A percentile compares a stretch with the other conserved stretches of the same genome.
phyloP scores from a whole-genome alignment of 2,797 vertebrate genomes.

The Alauda arvensis region DNA sequence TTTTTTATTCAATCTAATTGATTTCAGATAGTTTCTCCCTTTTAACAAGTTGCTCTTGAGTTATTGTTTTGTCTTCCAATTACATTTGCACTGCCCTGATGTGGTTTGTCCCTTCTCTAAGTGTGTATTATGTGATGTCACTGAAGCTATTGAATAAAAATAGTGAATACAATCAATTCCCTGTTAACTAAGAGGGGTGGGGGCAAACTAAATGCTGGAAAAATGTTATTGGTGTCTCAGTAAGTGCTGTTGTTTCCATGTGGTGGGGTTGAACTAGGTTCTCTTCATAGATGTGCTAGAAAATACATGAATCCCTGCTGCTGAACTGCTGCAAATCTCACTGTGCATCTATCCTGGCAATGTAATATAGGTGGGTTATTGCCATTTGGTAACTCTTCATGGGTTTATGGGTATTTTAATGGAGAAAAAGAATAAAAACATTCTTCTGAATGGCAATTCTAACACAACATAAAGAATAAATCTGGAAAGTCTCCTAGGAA shows the following conservation, averaged over 20 bases:
- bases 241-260: neutral
- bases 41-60: slow-evolving; percentile 1
- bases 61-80: neutral
- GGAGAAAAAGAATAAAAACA: neutral
- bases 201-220: neutral
- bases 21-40: slow-evolving; percentile 9
- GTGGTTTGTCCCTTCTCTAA: neutral
- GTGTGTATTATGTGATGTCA: neutral
- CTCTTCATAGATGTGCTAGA: neutral
- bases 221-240: neutral
- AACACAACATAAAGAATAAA: neutral
- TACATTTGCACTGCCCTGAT: neutral
- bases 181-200: neutral
- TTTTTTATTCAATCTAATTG: slow-evolving; percentile 29
- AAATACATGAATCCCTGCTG: neutral
- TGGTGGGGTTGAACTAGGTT: neutral
- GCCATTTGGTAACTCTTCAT: neutral
- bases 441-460: neutral
- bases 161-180: neutral
- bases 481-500: neutral
- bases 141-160: neutral
- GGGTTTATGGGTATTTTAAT: neutral
- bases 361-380: neutral
- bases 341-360: rapidly evolving
- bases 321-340: neutral